Evolutionary conservation across 2,797 vertebrate genomes (phyloP).

Genomic region (Chrysocyon brachyurus): DNA sequence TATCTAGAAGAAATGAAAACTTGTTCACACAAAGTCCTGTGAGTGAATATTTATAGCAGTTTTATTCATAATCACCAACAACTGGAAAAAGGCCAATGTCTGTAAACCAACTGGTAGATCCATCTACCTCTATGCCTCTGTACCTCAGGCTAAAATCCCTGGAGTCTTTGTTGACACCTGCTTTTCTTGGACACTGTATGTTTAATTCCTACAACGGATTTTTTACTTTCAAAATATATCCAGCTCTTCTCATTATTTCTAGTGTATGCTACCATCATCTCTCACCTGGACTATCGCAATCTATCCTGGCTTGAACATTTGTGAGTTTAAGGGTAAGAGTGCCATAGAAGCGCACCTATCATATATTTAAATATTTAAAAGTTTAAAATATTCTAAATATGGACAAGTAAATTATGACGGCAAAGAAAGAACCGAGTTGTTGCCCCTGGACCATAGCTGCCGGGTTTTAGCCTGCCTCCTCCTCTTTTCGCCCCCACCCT

Average conservation of each 20-base stretch:
- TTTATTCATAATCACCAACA: slow-evolving; percentile 24
- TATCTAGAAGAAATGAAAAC: not conserved
- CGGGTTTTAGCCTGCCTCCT: not conserved
- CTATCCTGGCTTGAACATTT: not conserved
- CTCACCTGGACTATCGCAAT: not conserved
- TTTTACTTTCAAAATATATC: not conserved
- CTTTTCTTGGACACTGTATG: not conserved
- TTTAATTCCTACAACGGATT: not conserved
- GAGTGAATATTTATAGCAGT: not conserved
- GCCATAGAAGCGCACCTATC: not conserved
- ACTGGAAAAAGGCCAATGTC: not conserved
- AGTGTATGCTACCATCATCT: not conserved
- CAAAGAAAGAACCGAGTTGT: not conserved
- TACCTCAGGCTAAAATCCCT: not conserved
- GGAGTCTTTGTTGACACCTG: not conserved
- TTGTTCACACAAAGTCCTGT: not conserved
- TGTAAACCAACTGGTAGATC: not conserved
- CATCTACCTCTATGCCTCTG: not conserved
- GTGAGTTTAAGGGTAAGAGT: not conserved
- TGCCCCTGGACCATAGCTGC: not conserved
- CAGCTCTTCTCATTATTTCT: not conserved
- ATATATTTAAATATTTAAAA: not conserved
- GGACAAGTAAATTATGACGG: not conserved
- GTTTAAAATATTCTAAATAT: not conserved
- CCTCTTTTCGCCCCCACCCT: not conserved